These are phyloP conservation scores for Pseudomugil tenellus DNA, from an alignment of 2,797 vertebrate genomes.

Conservation along the genomic window DNA sequence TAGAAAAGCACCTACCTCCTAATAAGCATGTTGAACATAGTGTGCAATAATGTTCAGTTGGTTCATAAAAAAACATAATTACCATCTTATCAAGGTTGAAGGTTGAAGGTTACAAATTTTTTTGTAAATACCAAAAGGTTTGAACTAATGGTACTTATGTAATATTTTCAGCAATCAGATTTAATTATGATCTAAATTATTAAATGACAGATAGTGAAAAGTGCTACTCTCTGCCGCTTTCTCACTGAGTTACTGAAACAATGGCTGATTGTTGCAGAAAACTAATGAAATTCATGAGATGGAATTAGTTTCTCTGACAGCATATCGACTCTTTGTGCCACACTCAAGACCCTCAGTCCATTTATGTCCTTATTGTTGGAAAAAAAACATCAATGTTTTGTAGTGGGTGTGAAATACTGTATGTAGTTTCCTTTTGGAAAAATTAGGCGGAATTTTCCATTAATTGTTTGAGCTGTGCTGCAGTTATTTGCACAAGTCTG, in stretches of 20 bases:
- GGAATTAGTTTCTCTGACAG: conserved; percentile 41
- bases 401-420: conserved; percentile 43
- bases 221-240: conserved; percentile 33
- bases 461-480: conserved; percentile 8
- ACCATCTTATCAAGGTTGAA: too few relatives aligned
- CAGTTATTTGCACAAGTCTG: background rate
- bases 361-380: conserved; percentile 11
- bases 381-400: conserved; percentile 21
- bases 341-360: conserved; percentile 20
- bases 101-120: background rate
- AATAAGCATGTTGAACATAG: background rate
- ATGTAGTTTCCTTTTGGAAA: conserved; percentile 35
- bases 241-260: conserved; percentile 44
- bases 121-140: background rate
- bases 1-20: background rate
- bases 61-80: background rate
- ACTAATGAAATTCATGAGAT: conserved; percentile 42
- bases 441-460: conserved; percentile 36
- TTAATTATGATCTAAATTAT: too few relatives aligned
- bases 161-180: background rate
- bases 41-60: background rate
- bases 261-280: conserved; percentile 59
- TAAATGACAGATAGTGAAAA: background rate
- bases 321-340: conserved; percentile 36
- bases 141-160: too few relatives aligned